phyloP scores from a whole-genome alignment of 92 coral and sea anemone species.

The Porites evermanni region DNA sequence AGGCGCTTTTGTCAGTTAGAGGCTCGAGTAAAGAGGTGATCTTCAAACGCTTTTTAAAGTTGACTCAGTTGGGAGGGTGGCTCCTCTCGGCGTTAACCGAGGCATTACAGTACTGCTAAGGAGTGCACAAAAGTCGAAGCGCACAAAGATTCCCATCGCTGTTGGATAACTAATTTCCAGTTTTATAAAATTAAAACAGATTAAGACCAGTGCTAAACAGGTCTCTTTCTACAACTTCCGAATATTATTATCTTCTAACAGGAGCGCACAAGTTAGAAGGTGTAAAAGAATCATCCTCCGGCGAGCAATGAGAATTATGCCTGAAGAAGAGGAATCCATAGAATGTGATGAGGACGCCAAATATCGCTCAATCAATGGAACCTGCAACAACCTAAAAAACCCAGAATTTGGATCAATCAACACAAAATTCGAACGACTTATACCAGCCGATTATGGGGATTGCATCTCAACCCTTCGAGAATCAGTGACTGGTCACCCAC shows the following conservation, averaged over 20 bases:
- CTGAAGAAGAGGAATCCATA: background rate
- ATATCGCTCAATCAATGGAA: slow-evolving; percentile 70
- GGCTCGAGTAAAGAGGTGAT: too few species aligned
- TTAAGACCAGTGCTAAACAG: background rate
- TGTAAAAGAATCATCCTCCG: background rate
- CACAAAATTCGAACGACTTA: slow-evolving; percentile 48
- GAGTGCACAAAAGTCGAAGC: too few species aligned
- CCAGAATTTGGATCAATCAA: slow-evolving; percentile 67
- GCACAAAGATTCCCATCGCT: too few species aligned
- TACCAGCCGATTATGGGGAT: slow-evolving; percentile 64
- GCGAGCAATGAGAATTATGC: background rate
- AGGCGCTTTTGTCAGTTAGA: too few species aligned
- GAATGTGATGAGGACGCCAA: slow-evolving; percentile 17
- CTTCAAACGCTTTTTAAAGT: too few species aligned
- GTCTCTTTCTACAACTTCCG: background rate
- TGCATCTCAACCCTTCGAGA: slow-evolving; percentile 57
- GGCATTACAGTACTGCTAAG: too few species aligned
- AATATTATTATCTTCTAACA: background rate
- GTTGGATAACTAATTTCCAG: too few species aligned
- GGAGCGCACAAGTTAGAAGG: background rate
- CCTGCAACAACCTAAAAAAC: slow-evolving; percentile 67
- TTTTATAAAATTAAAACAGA: background rate
- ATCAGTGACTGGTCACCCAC: slow-evolving; percentile 8
- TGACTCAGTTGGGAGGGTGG: too few species aligned
- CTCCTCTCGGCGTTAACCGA: too few species aligned